Percentiles rank a stretch among this genome's conserved stretches.
Conservation (phyloP, 2,113 vertebrate genomes). For the Rafetus swinhoei region DNA sequence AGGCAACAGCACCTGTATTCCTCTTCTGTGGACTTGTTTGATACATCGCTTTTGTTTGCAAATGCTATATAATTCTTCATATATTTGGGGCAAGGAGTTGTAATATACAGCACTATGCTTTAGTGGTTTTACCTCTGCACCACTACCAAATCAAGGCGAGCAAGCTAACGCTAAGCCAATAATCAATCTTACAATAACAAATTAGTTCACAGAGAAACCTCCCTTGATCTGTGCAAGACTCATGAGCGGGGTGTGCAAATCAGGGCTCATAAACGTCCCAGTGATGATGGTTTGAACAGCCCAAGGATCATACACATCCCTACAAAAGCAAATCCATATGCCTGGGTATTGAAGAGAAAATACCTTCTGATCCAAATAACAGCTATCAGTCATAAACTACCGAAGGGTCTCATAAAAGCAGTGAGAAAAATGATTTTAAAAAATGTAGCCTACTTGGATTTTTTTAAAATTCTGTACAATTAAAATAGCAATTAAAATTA, state of each 20-base stretch:
- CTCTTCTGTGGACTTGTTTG: neutral
- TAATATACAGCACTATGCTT: fast-evolving
- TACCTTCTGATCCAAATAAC: neutral
- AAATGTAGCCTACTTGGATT: neutral
- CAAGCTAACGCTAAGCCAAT: fast-evolving
- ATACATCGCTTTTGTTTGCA: neutral
- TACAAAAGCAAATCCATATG: neutral
- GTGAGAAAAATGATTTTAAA: neutral
- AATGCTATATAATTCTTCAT: neutral
- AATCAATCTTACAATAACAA: fast-evolving
- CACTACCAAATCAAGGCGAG: neutral
- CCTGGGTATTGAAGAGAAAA: neutral
- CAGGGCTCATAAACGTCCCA: neutral
- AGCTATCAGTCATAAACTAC: neutral
- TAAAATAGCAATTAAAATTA: neutral
- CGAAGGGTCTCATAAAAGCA: fast-evolving
- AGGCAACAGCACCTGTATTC: neutral
- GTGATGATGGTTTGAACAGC: neutral
- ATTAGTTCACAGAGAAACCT: neutral
- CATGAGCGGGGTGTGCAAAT: fast-evolving
- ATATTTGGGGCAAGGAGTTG: fast-evolving
- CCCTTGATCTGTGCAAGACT: neutral
- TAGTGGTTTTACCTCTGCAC: fast-evolving
- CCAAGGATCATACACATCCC: neutral
- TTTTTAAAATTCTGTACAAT: neutral